These are phyloP conservation scores for Agonopterix heracliana DNA, from an alignment of 2,888 invertebrate species.

Conservation along the genomic window DNA sequence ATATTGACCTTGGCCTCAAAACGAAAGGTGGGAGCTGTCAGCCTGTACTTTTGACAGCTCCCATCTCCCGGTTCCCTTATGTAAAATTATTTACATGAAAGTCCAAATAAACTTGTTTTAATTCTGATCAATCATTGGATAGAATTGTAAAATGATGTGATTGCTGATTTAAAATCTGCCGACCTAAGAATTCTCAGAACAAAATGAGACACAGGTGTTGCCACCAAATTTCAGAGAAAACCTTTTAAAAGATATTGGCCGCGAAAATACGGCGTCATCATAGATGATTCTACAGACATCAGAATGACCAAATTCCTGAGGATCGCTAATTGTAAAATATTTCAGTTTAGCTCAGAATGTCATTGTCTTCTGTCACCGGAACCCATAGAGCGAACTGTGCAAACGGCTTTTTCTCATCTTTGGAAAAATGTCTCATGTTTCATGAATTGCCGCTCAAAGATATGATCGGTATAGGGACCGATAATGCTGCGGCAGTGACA, in stretches of 20 bases:
- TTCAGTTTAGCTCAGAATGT: slow-evolving; percentile 4
- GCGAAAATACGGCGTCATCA: slow-evolving; percentile 7
- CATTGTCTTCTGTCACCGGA: slow-evolving; percentile 7
- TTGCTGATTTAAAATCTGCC: slow-evolving; percentile 8
- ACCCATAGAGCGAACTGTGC: slow-evolving; percentile 6
- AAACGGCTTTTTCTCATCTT: slow-evolving; percentile 4
- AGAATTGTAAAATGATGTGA: slow-evolving; percentile 6
- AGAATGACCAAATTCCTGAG: slow-evolving; percentile 3
- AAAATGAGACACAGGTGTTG: slow-evolving; percentile 13
- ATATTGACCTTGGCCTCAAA: no score
- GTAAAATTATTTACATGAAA: no score
- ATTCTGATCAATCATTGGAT: slow-evolving; percentile 8
- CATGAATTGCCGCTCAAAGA: background rate
- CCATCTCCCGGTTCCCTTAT: no score
- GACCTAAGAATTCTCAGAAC: slow-evolving; percentile 8
- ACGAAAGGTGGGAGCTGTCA: no score
- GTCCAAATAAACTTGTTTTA: no score
- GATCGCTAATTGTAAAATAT: slow-evolving; percentile 5
- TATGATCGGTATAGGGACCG: slow-evolving; percentile 16
- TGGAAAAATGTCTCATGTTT: background rate
- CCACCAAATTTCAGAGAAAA: slow-evolving; percentile 12
- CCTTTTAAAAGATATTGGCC: slow-evolving; percentile 11
- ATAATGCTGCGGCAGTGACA: slow-evolving; percentile 27
- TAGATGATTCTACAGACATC: slow-evolving; percentile 12
- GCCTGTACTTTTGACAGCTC: no score